Base-by-base conservation (phyloP, 1,140 invertebrate species). In the Hydropsyche tenuis region DNA sequence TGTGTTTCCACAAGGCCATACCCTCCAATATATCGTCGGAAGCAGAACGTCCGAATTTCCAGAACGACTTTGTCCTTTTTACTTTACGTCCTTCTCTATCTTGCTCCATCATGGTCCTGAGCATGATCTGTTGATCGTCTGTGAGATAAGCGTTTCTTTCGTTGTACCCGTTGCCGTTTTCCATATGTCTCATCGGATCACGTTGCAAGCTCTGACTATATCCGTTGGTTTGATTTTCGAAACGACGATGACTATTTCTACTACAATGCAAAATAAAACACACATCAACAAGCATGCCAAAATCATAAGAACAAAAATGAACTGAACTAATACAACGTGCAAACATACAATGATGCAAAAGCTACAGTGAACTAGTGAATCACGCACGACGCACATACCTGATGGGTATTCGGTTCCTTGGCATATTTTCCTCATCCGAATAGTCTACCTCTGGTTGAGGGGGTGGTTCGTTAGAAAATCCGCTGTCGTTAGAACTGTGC, bases 401-500 rank as follows among this genome's bases (percentile, higher is more conserved):
- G 83, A 90, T 89, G 60, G 89, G 87, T 56, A 90, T 85, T 75
- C 89, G 87, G 68, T 87, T 85, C 75, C 88, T 81, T 75, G 86
- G 84, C 46, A 82, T 81, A 20, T 90, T 90, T 78, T 96, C 94
- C 83, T 95, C 93, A 80, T 96, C 94, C 46, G 93, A 95, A 81
- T 95, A 95, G 82, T 95, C 94, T 74, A 95, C 89, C 83, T 95
- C 93, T 0, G 94, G 94, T 79, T 94, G 93, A 20, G 92, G 91
- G 2, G 94, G 93, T 9, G 93, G 91, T 80, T 94, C 94, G 79
- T 95, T 96, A 79, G 93, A 94, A 80, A 96, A 95, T 23, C 94
- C 94, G 78, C 93, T 95, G 83, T 96, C 94, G 83, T 95, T 96
- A 80, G 93, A 95, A 81, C 93, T 94, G 81, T 96, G 93, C 66